A percentile compares a stretch with the other conserved stretches of the same genome.
These are phyloP conservation scores for Leptodactylus fuscus DNA, from an alignment of 2,113 vertebrate species.

Conservation along the genomic window DNA sequence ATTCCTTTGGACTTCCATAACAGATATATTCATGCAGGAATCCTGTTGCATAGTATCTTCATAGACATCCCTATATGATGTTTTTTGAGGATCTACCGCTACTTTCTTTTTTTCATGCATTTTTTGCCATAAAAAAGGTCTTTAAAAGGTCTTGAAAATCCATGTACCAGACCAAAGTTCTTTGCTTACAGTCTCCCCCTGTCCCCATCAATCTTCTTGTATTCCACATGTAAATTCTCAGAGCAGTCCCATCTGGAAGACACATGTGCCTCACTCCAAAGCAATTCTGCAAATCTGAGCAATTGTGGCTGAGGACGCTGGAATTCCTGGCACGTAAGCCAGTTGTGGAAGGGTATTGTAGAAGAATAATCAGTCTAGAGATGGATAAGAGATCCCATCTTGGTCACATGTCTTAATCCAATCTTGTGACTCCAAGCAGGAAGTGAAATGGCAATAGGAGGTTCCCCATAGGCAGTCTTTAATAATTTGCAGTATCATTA, in stretches of 20 bases:
- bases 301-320: constrained; percentile 39
- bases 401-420: constrained; percentile 48
- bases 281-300: constrained; percentile 39
- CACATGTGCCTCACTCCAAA: constrained; percentile 53
- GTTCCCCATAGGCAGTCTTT: neutral
- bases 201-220: constrained; percentile 47
- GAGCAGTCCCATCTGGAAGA: constrained; percentile 53
- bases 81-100: neutral
- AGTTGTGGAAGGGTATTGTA: constrained; percentile 27
- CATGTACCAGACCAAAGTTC: neutral
- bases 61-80: neutral
- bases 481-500: neutral
- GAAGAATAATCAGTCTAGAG: constrained; percentile 12
- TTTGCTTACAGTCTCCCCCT: constrained; percentile 9
- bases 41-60: too few species aligned
- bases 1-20: too few species aligned
- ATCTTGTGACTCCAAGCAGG: constrained; percentile 24
- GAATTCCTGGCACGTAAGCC: constrained; percentile 45
- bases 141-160: neutral
- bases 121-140: too few species aligned
- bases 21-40: too few species aligned
- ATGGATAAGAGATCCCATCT: neutral
- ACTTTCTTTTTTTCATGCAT: too few species aligned
- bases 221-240: constrained; percentile 24
- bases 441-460: neutral